Evolutionary conservation across 1,140 invertebrate genomes (phyloP), one percentile per base, ranked within the genome.

Genomic region (Drosophila teissieri): DNA sequence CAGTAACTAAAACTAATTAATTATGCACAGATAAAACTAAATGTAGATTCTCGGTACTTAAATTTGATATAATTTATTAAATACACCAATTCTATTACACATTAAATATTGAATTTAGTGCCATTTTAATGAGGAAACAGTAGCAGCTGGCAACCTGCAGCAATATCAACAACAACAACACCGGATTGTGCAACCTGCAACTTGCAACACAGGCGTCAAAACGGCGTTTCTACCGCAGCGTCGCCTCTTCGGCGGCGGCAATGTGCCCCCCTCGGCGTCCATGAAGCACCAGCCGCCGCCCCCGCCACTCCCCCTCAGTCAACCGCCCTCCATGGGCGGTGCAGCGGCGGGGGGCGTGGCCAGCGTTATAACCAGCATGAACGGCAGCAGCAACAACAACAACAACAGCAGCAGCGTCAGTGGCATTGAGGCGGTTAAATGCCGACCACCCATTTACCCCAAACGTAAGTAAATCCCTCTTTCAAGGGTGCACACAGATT

Each of bases 141-240:
- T 49, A 44, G 24, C 40, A 61, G 39, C 44, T n/a, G 15, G 36
- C 19, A 19, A 56, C 22, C 14, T 4, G 45, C 53, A 39, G 31
- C 8, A 8, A 8, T 10, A 65, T 27, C 36, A 15, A 17, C 42
- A 49, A 55, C 39, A 31, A 22, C 54, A 22, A 31, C 37, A 42
- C 40, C 7, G 34, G 45, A 53, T 39, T 67, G 31, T 60, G 34
- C 46, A 37, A 37, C 24, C 14, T n/a, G 48, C 22, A 27, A 46
- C 19, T 51, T 70, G 70, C 52, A 75, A 36, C 51, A 86, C 65
- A 51, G 44, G 49, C 78, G 54, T 53, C 72, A 86, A 82, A 68
- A 88, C 84, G 83, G 83, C 83, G 64, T 88, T 89, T 64, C 67
- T 88, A 76, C 83, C 78, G 76, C 83, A 88, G 42, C 84, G 84